phyloP scores from a whole-genome alignment of 2,113 vertebrate species.

The Aythya baeri region DNA sequence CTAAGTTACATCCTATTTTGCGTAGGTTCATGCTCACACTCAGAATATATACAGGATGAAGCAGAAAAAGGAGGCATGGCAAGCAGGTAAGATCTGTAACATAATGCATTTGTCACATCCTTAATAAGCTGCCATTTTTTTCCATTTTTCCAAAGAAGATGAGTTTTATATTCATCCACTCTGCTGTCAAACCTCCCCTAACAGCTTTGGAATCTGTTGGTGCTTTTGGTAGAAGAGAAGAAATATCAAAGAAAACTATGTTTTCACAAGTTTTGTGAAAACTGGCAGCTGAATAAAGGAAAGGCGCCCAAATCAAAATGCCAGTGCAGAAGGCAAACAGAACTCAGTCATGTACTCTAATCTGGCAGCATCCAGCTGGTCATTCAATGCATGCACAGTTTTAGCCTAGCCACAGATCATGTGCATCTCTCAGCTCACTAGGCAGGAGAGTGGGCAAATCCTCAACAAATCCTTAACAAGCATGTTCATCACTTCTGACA shows the following conservation, averaged over 20 bases:
- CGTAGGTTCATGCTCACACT: background rate
- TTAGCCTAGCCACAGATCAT: accelerated
- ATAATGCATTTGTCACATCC: background rate
- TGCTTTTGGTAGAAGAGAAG: background rate
- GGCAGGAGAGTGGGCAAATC: background rate
- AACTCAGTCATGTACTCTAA: background rate
- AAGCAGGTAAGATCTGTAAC: background rate
- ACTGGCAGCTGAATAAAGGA: slow-evolving; percentile 25
- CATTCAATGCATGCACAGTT: background rate
- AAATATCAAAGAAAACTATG: background rate
- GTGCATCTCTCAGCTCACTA: background rate
- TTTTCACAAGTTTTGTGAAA: slow-evolving; percentile 15
- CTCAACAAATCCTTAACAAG: background rate
- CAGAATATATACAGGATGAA: background rate
- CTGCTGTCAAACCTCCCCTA: background rate
- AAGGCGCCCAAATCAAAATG: background rate
- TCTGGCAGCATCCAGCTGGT: background rate
- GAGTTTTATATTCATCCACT: background rate
- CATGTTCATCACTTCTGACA: background rate
- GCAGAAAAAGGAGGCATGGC: background rate
- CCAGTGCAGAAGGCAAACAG: slow-evolving; percentile 1
- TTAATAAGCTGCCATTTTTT: background rate
- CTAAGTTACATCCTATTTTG: background rate
- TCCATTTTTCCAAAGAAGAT: background rate
- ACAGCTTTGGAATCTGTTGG: background rate